Conservation (phyloP, 2,113 vertebrate genomes). For the Trochalopteron elliotii region DNA sequence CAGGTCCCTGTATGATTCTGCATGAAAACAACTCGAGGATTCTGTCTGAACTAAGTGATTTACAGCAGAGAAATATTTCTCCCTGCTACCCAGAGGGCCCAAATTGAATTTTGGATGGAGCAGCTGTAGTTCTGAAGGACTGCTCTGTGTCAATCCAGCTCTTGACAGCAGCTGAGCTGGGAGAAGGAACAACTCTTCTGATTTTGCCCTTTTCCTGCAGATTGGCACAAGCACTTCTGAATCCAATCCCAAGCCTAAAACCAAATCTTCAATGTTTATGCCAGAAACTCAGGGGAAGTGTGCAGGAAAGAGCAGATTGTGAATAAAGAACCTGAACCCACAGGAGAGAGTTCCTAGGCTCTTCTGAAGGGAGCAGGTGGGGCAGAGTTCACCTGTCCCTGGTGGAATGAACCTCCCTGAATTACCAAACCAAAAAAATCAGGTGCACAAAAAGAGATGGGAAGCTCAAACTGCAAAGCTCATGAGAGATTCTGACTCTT, state of each 20-base stretch:
- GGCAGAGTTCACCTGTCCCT: background rate
- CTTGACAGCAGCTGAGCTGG: background rate
- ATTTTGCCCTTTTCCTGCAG: background rate
- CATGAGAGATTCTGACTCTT: background rate
- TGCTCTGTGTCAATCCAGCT: background rate
- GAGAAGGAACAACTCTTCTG: background rate
- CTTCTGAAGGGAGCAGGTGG: background rate
- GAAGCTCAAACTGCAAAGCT: background rate
- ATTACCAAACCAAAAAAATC: background rate
- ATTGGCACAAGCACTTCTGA: background rate
- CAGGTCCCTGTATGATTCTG: constrained; percentile 1
- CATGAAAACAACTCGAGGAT: constrained; percentile 24
- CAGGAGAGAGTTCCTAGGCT: background rate
- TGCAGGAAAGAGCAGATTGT: background rate
- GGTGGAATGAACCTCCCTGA: background rate
- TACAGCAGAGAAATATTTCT: constrained; percentile 16
- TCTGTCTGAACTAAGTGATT: background rate
- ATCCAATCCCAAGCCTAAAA: background rate
- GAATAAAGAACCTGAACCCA: background rate
- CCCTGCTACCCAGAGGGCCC: background rate
- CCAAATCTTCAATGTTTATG: rapidly evolving
- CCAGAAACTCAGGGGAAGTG: background rate
- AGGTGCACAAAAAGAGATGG: background rate
- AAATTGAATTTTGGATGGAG: background rate
- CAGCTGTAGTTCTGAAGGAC: background rate